Evolutionary conservation across 2,797 vertebrate species (phyloP).

Genomic region (Malacoraja senta): DNA sequence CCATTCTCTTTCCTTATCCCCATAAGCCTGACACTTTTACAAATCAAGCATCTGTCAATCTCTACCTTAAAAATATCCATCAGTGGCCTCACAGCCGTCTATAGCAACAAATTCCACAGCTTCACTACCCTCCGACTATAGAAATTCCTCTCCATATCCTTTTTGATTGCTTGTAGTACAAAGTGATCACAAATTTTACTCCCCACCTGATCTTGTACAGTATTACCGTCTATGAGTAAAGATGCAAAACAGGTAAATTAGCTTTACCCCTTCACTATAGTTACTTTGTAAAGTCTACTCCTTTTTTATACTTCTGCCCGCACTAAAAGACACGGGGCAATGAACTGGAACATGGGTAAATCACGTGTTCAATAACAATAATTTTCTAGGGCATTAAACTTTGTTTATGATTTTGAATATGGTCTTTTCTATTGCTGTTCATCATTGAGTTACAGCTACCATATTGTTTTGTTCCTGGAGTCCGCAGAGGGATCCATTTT

Average conservation of each 20-base stretch:
- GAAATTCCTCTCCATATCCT: no score
- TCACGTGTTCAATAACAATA: neutral
- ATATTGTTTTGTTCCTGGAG: neutral
- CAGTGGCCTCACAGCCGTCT: no score
- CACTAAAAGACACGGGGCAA: neutral
- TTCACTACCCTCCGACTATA: no score
- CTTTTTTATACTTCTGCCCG: neutral
- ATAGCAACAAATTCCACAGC: no score
- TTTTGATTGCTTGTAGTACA: neutral
- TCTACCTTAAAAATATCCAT: no score
- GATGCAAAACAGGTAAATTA: neutral
- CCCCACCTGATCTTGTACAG: neutral
- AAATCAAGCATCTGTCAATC: no score
- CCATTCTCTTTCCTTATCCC: no score
- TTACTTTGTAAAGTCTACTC: neutral
- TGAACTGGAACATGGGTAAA: neutral
- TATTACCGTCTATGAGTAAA: no score
- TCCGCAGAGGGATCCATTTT: neutral
- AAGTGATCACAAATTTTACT: neutral
- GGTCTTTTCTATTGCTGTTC: neutral
- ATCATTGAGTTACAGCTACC: neutral
- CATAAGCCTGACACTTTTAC: no score
- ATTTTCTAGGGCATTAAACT: no score
- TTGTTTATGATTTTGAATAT: no score
- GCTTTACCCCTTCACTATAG: neutral